Percentiles rank a stretch among this genome's conserved stretches.
These are phyloP conservation scores for Pardalotus punctatus DNA, from an alignment of 2,113 vertebrate genomes.

Conservation along the genomic window DNA sequence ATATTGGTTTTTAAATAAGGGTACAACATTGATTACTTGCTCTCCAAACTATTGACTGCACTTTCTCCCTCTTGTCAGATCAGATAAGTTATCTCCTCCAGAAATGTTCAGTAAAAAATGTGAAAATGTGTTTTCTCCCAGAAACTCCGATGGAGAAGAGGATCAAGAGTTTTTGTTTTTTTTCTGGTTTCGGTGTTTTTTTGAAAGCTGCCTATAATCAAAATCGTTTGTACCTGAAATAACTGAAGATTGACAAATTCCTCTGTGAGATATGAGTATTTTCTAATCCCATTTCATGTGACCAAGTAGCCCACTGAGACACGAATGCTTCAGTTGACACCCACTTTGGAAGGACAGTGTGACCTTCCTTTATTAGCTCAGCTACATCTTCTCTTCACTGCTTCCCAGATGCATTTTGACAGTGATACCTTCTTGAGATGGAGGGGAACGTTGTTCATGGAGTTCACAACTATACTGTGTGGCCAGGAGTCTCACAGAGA, in stretches of 20 bases:
- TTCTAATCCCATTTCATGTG: background rate
- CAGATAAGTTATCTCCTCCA: background rate
- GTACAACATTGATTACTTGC: conserved; percentile 39
- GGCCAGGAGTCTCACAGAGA: background rate
- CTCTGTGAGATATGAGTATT: background rate
- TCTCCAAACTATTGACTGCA: conserved; percentile 4
- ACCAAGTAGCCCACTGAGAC: background rate
- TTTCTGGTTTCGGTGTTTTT: background rate
- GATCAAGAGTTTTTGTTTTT: background rate
- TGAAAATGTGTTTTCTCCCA: background rate
- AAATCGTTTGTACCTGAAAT: background rate
- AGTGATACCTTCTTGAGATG: background rate
- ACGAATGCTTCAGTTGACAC: accelerated
- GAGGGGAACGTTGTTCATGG: background rate
- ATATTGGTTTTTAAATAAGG: conserved; percentile 70
- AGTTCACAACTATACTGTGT: accelerated
- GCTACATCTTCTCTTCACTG: background rate
- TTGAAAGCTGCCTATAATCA: background rate
- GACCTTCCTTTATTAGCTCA: background rate
- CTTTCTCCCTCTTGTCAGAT: background rate
- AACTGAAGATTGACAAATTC: background rate
- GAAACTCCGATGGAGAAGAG: background rate
- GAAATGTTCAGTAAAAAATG: background rate
- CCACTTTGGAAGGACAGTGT: background rate
- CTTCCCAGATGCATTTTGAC: background rate